These are phyloP conservation scores for Saguinus midas DNA, from an alignment of 2,113 vertebrate genomes.

Conservation along the genomic window DNA sequence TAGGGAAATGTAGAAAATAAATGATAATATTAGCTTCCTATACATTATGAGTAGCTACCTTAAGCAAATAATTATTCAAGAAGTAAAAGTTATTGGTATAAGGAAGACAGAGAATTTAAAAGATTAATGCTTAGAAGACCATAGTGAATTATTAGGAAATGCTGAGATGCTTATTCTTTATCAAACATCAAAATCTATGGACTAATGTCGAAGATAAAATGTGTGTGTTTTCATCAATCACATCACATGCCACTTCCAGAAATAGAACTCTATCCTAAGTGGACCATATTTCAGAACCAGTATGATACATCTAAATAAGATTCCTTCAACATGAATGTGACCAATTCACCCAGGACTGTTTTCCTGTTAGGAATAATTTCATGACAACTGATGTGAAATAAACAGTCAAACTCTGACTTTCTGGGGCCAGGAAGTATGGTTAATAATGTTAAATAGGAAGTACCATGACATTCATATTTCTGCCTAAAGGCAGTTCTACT, in stretches of 20 bases:
- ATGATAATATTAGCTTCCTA: not conserved
- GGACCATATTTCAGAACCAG: not conserved
- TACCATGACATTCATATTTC: conserved; percentile 43
- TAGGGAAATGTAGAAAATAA: not conserved
- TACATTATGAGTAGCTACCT: not conserved
- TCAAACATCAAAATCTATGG: not conserved
- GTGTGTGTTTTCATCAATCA: not conserved
- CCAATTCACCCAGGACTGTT: not conserved
- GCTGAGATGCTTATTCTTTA: not conserved
- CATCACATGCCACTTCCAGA: not conserved
- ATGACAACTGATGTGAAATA: not conserved
- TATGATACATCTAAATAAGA: not conserved
- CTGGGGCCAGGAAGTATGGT: conserved; percentile 18
- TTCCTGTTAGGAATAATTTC: conserved; percentile 4
- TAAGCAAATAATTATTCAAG: not conserved
- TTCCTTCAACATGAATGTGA: not conserved
- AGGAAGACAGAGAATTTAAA: not conserved
- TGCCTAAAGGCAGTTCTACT: conserved; percentile 44
- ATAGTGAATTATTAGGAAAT: not conserved
- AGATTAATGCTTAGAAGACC: not conserved
- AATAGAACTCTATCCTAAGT: not conserved
- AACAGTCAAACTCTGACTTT: not conserved
- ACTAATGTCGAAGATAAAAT: not conserved
- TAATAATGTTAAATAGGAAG: conserved; percentile 42
- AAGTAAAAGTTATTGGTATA: not conserved